Percentiles rank a stretch among this genome's conserved stretches.
These are phyloP conservation scores for Porites australiensis DNA, from an alignment of 64 coral and sea anemone genomes.

Conservation along the genomic window DNA sequence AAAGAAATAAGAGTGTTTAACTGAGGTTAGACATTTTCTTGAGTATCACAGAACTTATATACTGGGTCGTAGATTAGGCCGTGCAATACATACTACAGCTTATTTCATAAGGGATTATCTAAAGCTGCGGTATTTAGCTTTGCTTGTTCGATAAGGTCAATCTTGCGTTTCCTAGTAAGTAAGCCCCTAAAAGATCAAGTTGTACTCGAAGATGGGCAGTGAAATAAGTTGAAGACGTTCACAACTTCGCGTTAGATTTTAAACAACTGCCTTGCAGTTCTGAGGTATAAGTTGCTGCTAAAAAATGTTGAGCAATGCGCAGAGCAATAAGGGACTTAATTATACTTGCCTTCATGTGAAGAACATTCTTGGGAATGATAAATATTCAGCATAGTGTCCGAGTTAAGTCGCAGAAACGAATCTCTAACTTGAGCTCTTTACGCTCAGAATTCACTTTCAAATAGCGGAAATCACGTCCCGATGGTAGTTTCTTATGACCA, in stretches of 20 bases:
- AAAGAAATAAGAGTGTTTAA: no score
- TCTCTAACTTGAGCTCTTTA: not conserved
- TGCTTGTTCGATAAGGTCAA: not conserved
- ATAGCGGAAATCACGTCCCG: not conserved
- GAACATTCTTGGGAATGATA: not conserved
- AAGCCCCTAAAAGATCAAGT: not conserved
- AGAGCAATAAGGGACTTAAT: no score
- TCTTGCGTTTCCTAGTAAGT: not conserved
- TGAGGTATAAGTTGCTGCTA: no score
- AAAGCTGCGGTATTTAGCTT: not conserved
- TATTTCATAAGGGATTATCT: not conserved
- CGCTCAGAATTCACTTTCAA: not conserved
- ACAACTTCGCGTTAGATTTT: no score
- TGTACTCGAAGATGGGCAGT: no score
- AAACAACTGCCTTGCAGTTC: no score
- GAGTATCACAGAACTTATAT: no score
- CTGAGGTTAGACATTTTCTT: no score
- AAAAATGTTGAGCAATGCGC: no score
- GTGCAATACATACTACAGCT: no score
- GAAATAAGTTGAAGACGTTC: no score
- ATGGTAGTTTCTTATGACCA: not conserved
- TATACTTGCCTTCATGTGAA: slow-evolving; percentile 24
- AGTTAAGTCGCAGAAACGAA: not conserved
- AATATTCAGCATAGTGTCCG: not conserved
- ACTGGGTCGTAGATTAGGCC: no score